These are phyloP conservation scores for Cynoglossus semilaevis DNA, from an alignment of 2,113 vertebrate genomes.

Conservation along the genomic window DNA sequence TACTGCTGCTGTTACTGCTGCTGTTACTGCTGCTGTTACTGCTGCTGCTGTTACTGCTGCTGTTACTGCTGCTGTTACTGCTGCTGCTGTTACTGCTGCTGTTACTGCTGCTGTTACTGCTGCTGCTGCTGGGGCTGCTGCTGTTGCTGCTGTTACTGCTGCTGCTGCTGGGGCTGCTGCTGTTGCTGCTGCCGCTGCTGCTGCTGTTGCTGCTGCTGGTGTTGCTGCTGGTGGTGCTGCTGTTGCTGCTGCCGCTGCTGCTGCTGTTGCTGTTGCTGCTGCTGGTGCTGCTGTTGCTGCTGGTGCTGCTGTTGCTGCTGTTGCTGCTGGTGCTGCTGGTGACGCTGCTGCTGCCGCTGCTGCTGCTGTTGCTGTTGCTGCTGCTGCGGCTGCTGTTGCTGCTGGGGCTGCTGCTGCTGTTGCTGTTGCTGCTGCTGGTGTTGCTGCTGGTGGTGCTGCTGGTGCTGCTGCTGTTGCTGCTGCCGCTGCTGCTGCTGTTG, in stretches of 20 bases:
- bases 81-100: constrained; percentile 24
- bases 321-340: constrained; percentile 21
- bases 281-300: constrained; percentile 24
- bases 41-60: constrained; percentile 25
- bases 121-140: constrained; percentile 27
- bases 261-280: constrained; percentile 22
- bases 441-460: too few relatives aligned
- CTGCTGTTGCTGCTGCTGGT: constrained; percentile 25
- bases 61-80: constrained; percentile 31
- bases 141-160: constrained; percentile 28
- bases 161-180: constrained; percentile 25
- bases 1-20: constrained; percentile 26
- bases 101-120: constrained; percentile 29
- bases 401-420: too few relatives aligned
- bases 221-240: too few relatives aligned
- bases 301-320: too few relatives aligned
- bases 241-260: constrained; percentile 19
- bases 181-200: constrained; percentile 19
- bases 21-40: constrained; percentile 28
- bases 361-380: constrained; percentile 21
- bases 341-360: too few relatives aligned
- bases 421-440: constrained; percentile 22
- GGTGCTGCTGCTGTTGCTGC: constrained; percentile 21
- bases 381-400: constrained; percentile 27
- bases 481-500: too few relatives aligned